A percentile compares a stretch with the other conserved stretches of the same genome.
These are phyloP conservation scores for Steinernema feltiae DNA, from an alignment of 1,140 invertebrate species.

Conservation along the genomic window DNA sequence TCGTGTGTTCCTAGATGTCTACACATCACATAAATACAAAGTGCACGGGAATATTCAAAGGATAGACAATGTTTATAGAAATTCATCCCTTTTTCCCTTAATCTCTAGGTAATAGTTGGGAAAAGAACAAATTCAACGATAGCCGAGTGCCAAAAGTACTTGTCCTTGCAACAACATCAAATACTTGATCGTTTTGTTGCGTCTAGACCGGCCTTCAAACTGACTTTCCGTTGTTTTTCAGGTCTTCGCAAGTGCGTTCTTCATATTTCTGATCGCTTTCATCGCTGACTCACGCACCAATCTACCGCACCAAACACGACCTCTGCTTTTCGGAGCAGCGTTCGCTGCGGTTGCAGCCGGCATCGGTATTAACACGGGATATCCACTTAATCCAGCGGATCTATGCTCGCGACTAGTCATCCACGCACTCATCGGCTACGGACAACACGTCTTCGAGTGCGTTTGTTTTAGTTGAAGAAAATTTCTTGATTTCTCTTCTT, in stretches of 20 bases:
- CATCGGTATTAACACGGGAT: background rate
- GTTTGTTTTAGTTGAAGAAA: background rate
- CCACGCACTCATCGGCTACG: background rate
- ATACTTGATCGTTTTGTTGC: background rate
- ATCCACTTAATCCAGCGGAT: conserved; percentile 8
- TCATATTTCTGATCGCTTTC: background rate
- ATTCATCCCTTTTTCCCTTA: too few species aligned
- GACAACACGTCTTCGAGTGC: background rate
- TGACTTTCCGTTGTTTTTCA: background rate
- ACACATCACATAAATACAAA: too few species aligned
- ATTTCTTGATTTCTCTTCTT: background rate
- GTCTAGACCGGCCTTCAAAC: too few species aligned
- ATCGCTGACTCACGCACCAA: background rate
- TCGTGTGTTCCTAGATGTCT: too few species aligned
- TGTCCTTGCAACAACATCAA: background rate
- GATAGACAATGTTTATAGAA: too few species aligned
- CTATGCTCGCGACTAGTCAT: background rate
- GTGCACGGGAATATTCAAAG: too few species aligned
- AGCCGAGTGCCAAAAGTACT: too few species aligned
- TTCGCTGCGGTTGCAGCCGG: background rate
- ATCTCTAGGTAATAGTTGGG: too few species aligned
- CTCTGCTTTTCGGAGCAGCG: background rate
- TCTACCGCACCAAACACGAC: background rate
- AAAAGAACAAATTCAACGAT: too few species aligned
- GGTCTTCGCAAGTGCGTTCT: background rate